phyloP scores from a whole-genome alignment of 2,797 vertebrate species.

The Diplodus sargus region DNA sequence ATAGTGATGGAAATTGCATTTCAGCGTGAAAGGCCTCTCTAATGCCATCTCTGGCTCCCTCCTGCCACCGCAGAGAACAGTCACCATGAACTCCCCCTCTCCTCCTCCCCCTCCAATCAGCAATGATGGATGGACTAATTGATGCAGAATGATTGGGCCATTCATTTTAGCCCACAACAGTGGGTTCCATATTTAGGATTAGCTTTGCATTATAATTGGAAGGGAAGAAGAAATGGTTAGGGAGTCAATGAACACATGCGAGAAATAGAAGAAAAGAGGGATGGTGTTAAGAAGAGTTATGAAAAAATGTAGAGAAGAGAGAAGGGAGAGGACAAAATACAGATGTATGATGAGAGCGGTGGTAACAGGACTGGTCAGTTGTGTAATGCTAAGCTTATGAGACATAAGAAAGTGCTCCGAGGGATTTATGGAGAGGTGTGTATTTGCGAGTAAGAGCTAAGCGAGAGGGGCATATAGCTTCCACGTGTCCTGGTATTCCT shows the following conservation, averaged over 20 bases:
- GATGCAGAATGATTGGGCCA: constrained; percentile 82
- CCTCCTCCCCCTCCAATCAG: constrained; percentile 67
- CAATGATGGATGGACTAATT: constrained; percentile 87
- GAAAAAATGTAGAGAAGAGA: constrained; percentile 33
- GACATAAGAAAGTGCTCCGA: constrained; percentile 52
- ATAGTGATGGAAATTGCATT: constrained; percentile 64
- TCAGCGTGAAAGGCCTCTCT: constrained; percentile 41
- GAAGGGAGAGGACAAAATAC: constrained; percentile 7
- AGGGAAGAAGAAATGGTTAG: constrained; percentile 49
- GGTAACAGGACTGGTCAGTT: constrained; percentile 45
- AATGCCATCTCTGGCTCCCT: constrained; percentile 46
- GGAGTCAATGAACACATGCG: constrained; percentile 39
- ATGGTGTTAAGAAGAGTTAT: constrained; percentile 16
- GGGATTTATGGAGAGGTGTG: constrained; percentile 62
- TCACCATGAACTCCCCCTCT: constrained; percentile 33
- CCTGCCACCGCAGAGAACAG: constrained; percentile 48
- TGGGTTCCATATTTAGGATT: constrained; percentile 80
- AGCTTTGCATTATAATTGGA: constrained; percentile 59
- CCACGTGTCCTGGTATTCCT: constrained; percentile 60
- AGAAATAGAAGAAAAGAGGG: constrained; percentile 22
- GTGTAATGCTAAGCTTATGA: constrained; percentile 57
- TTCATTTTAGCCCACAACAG: constrained; percentile 80
- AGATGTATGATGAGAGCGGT: neutral
- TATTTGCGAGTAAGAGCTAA: constrained; percentile 37
- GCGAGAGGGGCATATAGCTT: constrained; percentile 44